phyloP scores from a whole-genome alignment of 2,888 invertebrate genomes.

The Keiferia lycopersicella region DNA sequence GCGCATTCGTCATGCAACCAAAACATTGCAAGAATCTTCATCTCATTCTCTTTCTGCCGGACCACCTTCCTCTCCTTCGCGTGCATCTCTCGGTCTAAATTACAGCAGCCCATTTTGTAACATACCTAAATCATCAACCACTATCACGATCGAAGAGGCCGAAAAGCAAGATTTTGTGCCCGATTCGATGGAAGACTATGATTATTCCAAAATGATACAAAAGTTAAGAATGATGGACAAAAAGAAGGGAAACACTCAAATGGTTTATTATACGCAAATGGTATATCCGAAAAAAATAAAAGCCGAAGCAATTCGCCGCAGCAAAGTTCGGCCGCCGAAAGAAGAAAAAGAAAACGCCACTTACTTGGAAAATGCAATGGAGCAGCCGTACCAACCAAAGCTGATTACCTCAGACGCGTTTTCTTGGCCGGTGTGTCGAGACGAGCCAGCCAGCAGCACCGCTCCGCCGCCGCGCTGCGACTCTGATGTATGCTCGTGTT shows the following conservation, averaged over 20 bases:
- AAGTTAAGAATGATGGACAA: conserved; percentile 37
- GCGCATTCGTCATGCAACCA: background rate
- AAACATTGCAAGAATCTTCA: background rate
- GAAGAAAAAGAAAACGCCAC: conserved; percentile 33
- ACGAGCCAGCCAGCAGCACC: conserved; percentile 34
- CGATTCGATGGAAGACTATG: background rate
- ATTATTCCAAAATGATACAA: background rate
- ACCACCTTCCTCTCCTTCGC: background rate
- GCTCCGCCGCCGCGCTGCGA: conserved; percentile 31
- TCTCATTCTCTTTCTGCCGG: background rate
- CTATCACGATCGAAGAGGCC: background rate
- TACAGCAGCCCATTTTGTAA: background rate
- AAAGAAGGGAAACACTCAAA: conserved; percentile 42
- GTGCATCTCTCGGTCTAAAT: background rate
- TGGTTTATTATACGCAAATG: conserved; percentile 55
- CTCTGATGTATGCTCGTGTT: conserved; percentile 62
- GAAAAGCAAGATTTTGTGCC: conserved; percentile 15
- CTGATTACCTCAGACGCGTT: conserved; percentile 46
- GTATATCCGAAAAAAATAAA: conserved; percentile 24
- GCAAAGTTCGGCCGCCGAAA: background rate
- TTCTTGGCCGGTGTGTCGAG: conserved; percentile 62
- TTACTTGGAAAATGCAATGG: conserved; percentile 49
- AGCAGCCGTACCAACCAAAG: conserved; percentile 37
- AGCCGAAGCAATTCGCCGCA: background rate
- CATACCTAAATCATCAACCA: background rate